These are phyloP conservation scores for Drosophila kanekoi DNA, from an alignment of 2,888 invertebrate genomes.

Conservation along the genomic window DNA sequence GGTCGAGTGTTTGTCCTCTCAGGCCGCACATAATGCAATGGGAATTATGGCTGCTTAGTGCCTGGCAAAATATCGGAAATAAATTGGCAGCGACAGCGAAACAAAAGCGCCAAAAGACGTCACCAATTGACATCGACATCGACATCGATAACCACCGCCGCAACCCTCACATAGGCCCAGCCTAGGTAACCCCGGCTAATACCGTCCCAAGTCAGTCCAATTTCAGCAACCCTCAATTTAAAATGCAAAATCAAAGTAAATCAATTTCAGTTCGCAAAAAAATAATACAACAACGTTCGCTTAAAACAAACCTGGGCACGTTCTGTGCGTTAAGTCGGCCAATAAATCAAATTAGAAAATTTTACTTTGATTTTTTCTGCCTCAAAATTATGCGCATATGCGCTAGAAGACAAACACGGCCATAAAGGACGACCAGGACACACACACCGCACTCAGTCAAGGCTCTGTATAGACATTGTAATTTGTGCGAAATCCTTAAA, in stretches of 20 bases:
- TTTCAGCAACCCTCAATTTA: slow-evolving; percentile 68
- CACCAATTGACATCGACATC: slow-evolving; percentile 70
- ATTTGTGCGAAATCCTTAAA: slow-evolving; percentile 76
- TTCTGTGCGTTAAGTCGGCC: slow-evolving; percentile 71
- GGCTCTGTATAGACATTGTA: slow-evolving; percentile 57
- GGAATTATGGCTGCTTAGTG: slow-evolving; percentile 77
- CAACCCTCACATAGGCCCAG: slow-evolving; percentile 29
- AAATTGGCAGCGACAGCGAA: slow-evolving; percentile 75
- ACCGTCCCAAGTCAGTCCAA: slow-evolving; percentile 29
- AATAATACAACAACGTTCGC: slow-evolving; percentile 43
- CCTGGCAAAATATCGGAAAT: slow-evolving; percentile 61
- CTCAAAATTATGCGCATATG: slow-evolving; percentile 74
- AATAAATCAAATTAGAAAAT: slow-evolving; percentile 80
- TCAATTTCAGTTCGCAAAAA: slow-evolving; percentile 78
- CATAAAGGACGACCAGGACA: slow-evolving; percentile 11
- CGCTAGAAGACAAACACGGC: slow-evolving; percentile 24
- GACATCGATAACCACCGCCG: background rate
- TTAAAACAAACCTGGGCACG: slow-evolving; percentile 59
- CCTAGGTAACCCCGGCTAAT: slow-evolving; percentile 48
- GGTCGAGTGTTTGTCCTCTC: slow-evolving; percentile 66
- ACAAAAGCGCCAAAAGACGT: slow-evolving; percentile 71
- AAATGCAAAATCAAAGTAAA: slow-evolving; percentile 83
- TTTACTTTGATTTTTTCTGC: slow-evolving; percentile 49
- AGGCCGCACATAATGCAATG: slow-evolving; percentile 70
- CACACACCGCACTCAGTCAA: background rate